phyloP scores from a whole-genome alignment of 2,888 invertebrate genomes.

The Cryptosula pallasiana region DNA sequence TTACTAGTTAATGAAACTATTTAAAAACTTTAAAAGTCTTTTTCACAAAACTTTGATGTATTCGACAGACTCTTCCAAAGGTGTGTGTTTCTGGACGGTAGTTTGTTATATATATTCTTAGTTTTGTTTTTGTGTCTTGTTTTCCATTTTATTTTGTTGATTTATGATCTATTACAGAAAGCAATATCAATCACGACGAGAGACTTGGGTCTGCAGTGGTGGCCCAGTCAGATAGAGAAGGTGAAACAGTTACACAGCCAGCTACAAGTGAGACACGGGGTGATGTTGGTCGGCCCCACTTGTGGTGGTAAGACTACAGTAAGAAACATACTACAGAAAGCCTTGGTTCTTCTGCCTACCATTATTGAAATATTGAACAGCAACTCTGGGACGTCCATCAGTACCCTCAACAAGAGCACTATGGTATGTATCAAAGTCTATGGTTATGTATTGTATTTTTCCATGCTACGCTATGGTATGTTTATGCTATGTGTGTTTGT shows the following conservation, averaged over 20 bases:
- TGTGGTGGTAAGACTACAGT: slow-evolving; percentile 51
- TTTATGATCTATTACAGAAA: no score
- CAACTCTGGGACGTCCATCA: not conserved
- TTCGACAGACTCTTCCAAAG: no score
- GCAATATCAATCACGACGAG: slow-evolving; percentile 48
- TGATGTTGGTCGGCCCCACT: slow-evolving; percentile 53
- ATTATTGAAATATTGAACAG: slow-evolving; percentile 29
- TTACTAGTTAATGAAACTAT: no score
- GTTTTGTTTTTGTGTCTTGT: no score
- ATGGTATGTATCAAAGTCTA: not conserved
- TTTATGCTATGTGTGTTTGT: no score
- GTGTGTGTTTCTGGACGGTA: no score
- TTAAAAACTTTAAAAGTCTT: no score
- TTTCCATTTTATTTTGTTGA: no score
- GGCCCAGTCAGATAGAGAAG: slow-evolving; percentile 51
- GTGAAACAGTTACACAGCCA: slow-evolving; percentile 53
- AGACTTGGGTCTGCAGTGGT: slow-evolving; percentile 47
- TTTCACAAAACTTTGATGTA: no score
- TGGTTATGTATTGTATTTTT: no score
- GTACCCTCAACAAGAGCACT: slow-evolving; percentile 8
- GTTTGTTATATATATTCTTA: no score
- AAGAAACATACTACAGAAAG: slow-evolving; percentile 50
- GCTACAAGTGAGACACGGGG: slow-evolving; percentile 51
- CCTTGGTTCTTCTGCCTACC: slow-evolving; percentile 46
- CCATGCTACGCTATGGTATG: no score